A percentile compares a stretch with the other conserved stretches of the same genome.
Evolutionary conservation across 2,113 vertebrate genomes (phyloP).

Genomic region (Saguinus midas): DNA sequence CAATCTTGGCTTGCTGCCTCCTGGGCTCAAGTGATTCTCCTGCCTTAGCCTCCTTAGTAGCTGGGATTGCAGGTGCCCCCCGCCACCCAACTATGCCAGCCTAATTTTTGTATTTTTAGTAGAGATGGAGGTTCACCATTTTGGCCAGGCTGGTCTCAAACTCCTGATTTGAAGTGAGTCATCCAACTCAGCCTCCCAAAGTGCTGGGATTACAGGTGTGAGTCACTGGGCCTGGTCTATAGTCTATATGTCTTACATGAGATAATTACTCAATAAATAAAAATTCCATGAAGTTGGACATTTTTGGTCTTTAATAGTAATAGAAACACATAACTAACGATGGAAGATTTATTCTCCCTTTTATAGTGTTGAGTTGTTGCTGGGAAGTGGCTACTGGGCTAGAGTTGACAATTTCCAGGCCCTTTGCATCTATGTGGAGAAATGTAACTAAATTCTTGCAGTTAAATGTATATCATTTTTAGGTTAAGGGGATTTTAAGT

Average conservation of each 20-base stretch:
- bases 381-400: not conserved
- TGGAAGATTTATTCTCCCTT: not conserved
- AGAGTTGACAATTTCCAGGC: not conserved
- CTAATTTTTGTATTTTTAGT: no score
- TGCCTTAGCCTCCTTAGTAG: no score
- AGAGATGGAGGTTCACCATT: no score
- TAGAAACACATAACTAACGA: not conserved
- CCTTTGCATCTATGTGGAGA: not conserved
- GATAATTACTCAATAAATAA: constrained; percentile 19
- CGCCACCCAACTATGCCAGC: no score
- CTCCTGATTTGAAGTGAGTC: no score
- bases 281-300: not conserved
- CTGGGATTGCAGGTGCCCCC: no score
- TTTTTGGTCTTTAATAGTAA: not conserved
- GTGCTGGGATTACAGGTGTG: no score
- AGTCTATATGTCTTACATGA: not conserved
- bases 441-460: not conserved
- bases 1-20: no score
- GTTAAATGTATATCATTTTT: not conserved
- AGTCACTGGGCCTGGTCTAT: not conserved
- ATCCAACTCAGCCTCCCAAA: no score
- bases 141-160: no score
- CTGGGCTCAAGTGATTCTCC: no score
- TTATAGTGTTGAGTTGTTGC: not conserved
- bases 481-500: not conserved